A percentile compares a stretch with the other conserved stretches of the same genome.
phyloP scores from a whole-genome alignment of 1,140 invertebrate genomes.

The Temnothorax curvispinosus region DNA sequence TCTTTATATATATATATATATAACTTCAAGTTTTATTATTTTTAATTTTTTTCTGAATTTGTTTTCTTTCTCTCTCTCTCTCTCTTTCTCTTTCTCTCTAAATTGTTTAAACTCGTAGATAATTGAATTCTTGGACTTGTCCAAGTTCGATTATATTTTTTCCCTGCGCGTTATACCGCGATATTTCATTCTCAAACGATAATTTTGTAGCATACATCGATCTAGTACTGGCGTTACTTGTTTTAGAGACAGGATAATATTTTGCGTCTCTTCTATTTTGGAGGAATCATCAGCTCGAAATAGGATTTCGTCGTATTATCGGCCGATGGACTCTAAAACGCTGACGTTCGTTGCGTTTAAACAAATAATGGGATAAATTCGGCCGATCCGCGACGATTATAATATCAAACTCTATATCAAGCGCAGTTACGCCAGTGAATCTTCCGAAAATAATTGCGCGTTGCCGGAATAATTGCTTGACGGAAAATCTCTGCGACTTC shows the following conservation, averaged over 20 bases:
- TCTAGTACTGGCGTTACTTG: not conserved
- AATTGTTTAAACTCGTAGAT: not conserved
- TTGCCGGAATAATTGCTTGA: conserved; percentile 21
- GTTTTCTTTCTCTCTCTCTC: not conserved
- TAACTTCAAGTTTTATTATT: not conserved
- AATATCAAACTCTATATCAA: conserved; percentile 51
- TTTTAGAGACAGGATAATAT: conserved; percentile 34
- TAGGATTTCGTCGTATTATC: conserved; percentile 32
- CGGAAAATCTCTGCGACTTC: not conserved
- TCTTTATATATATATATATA: too few species aligned
- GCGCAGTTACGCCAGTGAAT: conserved; percentile 3
- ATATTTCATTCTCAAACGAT: not conserved
- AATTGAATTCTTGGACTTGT: not conserved
- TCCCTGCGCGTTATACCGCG: not conserved
- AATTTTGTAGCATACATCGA: not conserved
- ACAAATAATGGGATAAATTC: conserved; percentile 54
- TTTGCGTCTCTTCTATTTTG: conserved; percentile 26
- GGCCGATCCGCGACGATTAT: conserved; percentile 40
- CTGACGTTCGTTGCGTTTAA: conserved; percentile 51
- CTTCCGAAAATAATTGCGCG: conserved; percentile 50
- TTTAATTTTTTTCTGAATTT: not conserved
- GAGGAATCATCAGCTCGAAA: not conserved
- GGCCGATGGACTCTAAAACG: conserved; percentile 25
- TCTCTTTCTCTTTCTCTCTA: not conserved
- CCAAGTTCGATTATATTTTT: not conserved